Base-by-base conservation (phyloP, 2,888 invertebrate genomes). In the Hartigia nigra region DNA sequence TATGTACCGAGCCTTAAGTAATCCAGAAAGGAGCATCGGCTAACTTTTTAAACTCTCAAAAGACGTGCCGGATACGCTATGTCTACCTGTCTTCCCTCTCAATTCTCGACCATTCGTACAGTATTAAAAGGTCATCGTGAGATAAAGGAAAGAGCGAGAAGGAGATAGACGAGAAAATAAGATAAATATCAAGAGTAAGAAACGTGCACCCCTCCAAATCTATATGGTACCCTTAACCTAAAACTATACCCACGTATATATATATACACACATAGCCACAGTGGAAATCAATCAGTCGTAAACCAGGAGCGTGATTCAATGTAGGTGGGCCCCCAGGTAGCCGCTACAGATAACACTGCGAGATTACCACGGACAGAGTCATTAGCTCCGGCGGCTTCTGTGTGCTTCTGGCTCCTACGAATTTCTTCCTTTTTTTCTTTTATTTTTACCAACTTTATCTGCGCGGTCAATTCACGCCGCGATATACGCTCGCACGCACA, bases 321-420 rank as follows among this genome's bases (percentile, higher is more conserved):
- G 91, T 91, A 91, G 91, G 91, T 91, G 91, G 91, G 90, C 91
- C 88, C 77, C 88, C 91, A 91, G 91, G 91, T 91, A 91, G 91
- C 90, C 87, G 88, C 89, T 89, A 90, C 89, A 91, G 91, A 91
- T 91, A 91, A 91, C 91, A 91, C 90, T 90, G 88, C 84, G 87
- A 91, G 91, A 91, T 91, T 91, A 91, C 89, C 87, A 85, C 88
- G 90, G 91, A 91, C 91, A 91, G 91, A 91, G 91, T 91, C 91
- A 91, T 91, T 91, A 91, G 91, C 91, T 88, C 87, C 88, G 90
- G 90, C 91, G 91, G 91, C 91, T 91, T 90, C 91, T 91, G 91
- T 91, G 90, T 90, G 85, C 72, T 34, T 31, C 32, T 34, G 31
- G 12, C 32, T 34, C 31, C 72, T 75, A 82, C 84, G 83, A 84